phyloP scores from a whole-genome alignment of 2,113 vertebrate genomes.

The Centropristis striata region DNA sequence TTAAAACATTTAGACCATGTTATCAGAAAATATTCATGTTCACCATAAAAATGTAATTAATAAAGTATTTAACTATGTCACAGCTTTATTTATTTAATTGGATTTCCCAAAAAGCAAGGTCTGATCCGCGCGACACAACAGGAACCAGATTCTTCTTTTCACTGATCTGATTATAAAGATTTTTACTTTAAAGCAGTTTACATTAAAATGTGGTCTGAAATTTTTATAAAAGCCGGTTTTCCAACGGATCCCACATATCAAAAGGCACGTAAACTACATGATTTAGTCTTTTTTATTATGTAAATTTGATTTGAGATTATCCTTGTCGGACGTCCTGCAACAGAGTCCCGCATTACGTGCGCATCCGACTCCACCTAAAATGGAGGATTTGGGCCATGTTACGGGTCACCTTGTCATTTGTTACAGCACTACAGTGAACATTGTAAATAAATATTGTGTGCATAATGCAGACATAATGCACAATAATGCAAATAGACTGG shows the following conservation, averaged over 20 bases:
- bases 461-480: background rate
- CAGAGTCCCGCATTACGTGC: background rate
- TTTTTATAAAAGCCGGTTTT: background rate
- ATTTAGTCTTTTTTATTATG: background rate
- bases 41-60: background rate
- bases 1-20: background rate
- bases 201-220: background rate
- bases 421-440: too few relatives aligned
- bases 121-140: background rate
- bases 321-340: background rate
- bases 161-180: background rate
- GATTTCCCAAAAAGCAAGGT: background rate
- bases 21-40: background rate
- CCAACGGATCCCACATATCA: background rate
- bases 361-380: conserved; percentile 21
- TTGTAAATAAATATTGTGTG: background rate
- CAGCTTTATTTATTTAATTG: background rate
- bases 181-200: background rate
- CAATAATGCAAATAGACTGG: background rate
- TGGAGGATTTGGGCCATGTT: background rate
- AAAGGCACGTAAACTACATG: background rate
- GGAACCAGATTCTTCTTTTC: background rate
- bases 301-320: conserved; percentile 10
- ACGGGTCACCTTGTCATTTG: background rate
- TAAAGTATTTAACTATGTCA: background rate